Percentiles rank a stretch among this genome's conserved stretches.
phyloP scores from a whole-genome alignment of 2,113 vertebrate species.

The Picathartes gymnocephalus region DNA sequence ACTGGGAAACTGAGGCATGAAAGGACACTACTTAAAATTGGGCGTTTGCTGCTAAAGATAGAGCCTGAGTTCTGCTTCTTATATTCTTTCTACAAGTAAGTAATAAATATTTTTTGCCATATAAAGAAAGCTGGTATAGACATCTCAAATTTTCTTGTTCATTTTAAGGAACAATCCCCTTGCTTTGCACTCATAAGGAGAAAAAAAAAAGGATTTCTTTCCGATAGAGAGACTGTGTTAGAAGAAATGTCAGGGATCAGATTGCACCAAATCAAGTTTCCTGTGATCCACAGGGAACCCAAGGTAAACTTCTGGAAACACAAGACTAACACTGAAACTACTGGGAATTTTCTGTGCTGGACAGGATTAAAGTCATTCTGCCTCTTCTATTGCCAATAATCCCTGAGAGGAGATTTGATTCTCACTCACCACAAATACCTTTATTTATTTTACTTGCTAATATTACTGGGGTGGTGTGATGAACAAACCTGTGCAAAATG shows the following conservation, averaged over 20 bases:
- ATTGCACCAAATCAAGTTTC: conserved; percentile 45
- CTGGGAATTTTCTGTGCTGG: conserved; percentile 27
- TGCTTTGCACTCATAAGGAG: neutral
- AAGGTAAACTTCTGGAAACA: conserved; percentile 38
- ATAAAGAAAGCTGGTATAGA: neutral
- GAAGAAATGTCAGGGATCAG: conserved; percentile 22
- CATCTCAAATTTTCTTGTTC: neutral
- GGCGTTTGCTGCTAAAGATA: neutral
- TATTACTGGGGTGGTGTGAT: neutral
- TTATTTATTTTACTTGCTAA: neutral
- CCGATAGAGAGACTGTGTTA: neutral
- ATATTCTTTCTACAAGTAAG: neutral
- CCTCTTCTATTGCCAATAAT: conserved; percentile 1
- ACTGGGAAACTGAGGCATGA: neutral
- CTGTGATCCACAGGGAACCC: neutral
- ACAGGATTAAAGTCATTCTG: conserved; percentile 30
- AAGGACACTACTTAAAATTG: neutral
- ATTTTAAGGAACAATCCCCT: neutral
- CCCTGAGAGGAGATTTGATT: conserved; percentile 10
- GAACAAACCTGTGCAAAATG: neutral
- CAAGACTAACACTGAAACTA: neutral
- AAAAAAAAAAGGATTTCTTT: neutral
- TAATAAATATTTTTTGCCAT: neutral
- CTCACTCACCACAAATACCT: neutral
- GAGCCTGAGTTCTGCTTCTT: neutral